These are phyloP conservation scores for Agrochola macilenta DNA, from an alignment of 2,888 invertebrate species.

Conservation along the genomic window DNA sequence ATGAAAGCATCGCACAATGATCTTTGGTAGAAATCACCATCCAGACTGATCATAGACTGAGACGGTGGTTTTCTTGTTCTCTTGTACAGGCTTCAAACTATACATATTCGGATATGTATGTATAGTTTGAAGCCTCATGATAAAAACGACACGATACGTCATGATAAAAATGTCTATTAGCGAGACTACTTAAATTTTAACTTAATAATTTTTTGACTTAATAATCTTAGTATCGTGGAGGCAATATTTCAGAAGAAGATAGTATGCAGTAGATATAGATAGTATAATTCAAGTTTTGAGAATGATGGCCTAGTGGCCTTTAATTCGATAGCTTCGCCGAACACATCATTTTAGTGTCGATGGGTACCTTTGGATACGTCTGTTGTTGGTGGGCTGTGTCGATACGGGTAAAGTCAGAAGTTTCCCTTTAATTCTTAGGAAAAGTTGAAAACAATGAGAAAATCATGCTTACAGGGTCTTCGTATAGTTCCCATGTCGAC, in stretches of 20 bases:
- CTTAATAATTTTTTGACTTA: no score
- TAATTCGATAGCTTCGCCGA: background rate
- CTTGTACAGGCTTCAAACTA: no score
- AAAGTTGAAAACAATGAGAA: background rate
- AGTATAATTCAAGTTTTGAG: background rate
- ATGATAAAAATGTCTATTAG: no score
- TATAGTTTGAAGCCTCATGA: no score
- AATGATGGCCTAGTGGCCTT: background rate
- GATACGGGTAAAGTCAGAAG: background rate
- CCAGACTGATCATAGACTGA: background rate
- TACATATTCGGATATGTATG: no score
- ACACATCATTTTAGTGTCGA: background rate
- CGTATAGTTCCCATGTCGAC: background rate
- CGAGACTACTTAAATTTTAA: no score
- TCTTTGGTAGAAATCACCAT: background rate
- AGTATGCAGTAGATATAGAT: no score
- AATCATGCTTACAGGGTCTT: constrained; percentile 3
- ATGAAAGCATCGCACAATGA: background rate
- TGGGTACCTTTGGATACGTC: background rate
- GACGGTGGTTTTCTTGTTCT: background rate
- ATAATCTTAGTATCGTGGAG: background rate
- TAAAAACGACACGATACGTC: no score
- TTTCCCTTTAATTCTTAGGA: background rate
- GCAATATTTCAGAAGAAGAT: background rate
- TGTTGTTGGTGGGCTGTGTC: background rate